Percentiles rank a stretch among this genome's conserved stretches.
phyloP scores from a whole-genome alignment of 2,888 invertebrate species.

The Chrysolina oricalcia region DNA sequence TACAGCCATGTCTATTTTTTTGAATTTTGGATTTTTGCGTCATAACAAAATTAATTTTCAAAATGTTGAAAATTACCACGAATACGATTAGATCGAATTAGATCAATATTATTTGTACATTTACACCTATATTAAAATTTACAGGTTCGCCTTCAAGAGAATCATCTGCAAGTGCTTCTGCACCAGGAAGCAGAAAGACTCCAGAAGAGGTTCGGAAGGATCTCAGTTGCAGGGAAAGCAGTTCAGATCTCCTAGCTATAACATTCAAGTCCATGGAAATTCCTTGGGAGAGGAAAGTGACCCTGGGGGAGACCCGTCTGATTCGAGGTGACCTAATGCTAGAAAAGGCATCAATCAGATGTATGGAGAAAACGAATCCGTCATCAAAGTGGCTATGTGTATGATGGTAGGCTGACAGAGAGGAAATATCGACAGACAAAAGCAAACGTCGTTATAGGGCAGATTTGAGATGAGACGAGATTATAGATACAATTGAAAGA shows the following conservation, averaged over 20 bases:
- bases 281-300: slow-evolving; percentile 76
- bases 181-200: slow-evolving; percentile 69
- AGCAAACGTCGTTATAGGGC: slow-evolving; percentile 27
- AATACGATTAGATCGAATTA: no score
- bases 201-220: slow-evolving; percentile 76
- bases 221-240: slow-evolving; percentile 73
- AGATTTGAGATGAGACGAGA: background rate
- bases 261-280: slow-evolving; percentile 74
- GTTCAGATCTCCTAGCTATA: slow-evolving; percentile 75
- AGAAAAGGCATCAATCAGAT: slow-evolving; percentile 50
- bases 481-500: background rate
- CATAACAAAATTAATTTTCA: no score
- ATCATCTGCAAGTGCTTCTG: slow-evolving; percentile 92
- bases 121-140: background rate
- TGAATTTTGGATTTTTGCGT: no score
- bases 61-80: no score
- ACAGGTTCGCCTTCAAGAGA: slow-evolving; percentile 86
- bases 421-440: slow-evolving; percentile 46
- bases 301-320: slow-evolving; percentile 72
- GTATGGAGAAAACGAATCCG: slow-evolving; percentile 64
- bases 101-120: no score
- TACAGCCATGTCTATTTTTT: no score
- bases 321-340: slow-evolving; percentile 70
- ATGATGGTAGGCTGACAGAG: slow-evolving; percentile 68
- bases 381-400: slow-evolving; percentile 68